Evolutionary conservation across 2,113 vertebrate species (phyloP).

Genomic region (Laticauda laticaudata): DNA sequence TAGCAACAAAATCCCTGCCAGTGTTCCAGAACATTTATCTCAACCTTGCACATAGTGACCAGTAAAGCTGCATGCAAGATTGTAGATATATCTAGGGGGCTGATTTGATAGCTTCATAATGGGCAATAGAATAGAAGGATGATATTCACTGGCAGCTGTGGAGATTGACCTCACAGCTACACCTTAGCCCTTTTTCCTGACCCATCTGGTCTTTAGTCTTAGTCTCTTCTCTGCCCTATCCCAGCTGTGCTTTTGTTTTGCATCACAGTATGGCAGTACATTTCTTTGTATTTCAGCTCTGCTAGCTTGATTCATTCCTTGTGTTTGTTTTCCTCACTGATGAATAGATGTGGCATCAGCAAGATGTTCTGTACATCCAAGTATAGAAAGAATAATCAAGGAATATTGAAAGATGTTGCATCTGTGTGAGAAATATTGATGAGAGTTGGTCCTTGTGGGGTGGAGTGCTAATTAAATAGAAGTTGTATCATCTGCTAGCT

Average conservation of each 20-base stretch:
- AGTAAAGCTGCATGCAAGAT: not conserved
- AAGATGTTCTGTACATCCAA: conserved; percentile 27
- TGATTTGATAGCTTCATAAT: not conserved
- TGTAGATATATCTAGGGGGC: not conserved
- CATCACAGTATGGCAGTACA: not conserved
- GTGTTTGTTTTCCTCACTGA: conserved; percentile 17
- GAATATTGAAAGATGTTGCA: conserved; percentile 7
- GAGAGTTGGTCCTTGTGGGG: conserved; percentile 58
- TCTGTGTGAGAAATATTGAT: conserved; percentile 54
- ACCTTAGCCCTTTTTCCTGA: not conserved
- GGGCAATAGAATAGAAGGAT: not conserved
- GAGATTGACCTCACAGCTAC: not conserved
- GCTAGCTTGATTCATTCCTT: not conserved
- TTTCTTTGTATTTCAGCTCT: not conserved
- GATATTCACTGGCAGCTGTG: not conserved
- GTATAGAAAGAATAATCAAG: conserved; percentile 32
- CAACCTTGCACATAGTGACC: not conserved
- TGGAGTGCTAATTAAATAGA: conserved; percentile 65
- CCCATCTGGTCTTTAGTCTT: not conserved
- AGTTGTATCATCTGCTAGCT: conserved; percentile 61
- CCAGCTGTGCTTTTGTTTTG: not conserved
- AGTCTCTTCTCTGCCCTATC: no score
- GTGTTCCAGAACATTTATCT: not conserved
- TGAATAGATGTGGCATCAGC: conserved; percentile 27
- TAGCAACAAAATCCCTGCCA: not conserved